These are phyloP conservation scores for Rhyzopertha dominica DNA, from an alignment of 1,140 invertebrate species.

Conservation along the genomic window DNA sequence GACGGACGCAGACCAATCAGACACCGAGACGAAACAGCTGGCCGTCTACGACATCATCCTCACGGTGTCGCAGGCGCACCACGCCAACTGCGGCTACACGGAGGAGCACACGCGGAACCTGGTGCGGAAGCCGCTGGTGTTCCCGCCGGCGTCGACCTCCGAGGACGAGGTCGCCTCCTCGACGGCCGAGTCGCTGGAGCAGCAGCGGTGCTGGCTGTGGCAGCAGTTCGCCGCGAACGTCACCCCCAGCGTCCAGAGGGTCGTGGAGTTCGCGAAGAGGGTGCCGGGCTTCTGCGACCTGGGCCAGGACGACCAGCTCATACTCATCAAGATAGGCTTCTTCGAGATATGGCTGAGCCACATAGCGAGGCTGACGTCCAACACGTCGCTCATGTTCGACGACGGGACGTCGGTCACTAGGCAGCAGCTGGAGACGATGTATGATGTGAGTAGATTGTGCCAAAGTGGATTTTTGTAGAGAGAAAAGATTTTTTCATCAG, in stretches of 20 bases:
- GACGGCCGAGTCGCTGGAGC: slow-evolving; percentile 60
- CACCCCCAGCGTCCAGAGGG: slow-evolving; percentile 81
- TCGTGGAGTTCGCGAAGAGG: slow-evolving; percentile 91
- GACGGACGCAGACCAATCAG: slow-evolving; percentile 49
- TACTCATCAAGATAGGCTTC: slow-evolving; percentile 92
- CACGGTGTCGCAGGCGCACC: slow-evolving; percentile 84
- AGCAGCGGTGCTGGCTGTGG: slow-evolving; percentile 69
- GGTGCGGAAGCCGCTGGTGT: slow-evolving; percentile 65
- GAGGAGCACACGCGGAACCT: slow-evolving; percentile 74
- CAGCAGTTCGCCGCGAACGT: slow-evolving; percentile 72
- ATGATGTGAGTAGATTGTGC: slow-evolving; percentile 85
- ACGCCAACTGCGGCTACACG: slow-evolving; percentile 83
- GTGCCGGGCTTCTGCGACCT: slow-evolving; percentile 84
- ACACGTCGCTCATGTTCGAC: slow-evolving; percentile 81
- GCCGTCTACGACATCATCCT: slow-evolving; percentile 81
- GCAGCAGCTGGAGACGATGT: slow-evolving; percentile 85
- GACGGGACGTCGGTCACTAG: slow-evolving; percentile 83
- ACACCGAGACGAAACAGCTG: slow-evolving; percentile 50
- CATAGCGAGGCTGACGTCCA: slow-evolving; percentile 75
- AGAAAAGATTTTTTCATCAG: too few species aligned
- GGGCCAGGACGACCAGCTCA: slow-evolving; percentile 88
- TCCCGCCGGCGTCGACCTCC: slow-evolving; percentile 50
- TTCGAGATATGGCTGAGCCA: slow-evolving; percentile 94
- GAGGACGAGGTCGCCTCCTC: slow-evolving; percentile 56
- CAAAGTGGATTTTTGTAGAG: too few species aligned